Conservation (phyloP, 2,888 invertebrate species). For the Rhamnusium bicolor region DNA sequence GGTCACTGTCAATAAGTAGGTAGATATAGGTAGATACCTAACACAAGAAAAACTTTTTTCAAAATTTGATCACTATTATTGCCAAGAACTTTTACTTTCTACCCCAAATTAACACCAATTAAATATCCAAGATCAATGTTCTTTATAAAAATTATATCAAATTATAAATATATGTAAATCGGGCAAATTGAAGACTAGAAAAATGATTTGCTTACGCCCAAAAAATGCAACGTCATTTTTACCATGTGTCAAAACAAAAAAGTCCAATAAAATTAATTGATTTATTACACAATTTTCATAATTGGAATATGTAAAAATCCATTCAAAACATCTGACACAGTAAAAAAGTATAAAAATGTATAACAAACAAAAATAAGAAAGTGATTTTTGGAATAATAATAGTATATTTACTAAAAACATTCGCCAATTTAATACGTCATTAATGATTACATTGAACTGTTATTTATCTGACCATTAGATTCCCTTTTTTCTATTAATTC, state of each 20-base stretch:
- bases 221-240: conserved; percentile 51
- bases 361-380: conserved; percentile 25
- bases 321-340: not conserved
- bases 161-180: no score
- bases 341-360: not conserved
- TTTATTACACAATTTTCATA: not conserved
- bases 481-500: not conserved
- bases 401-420: conserved; percentile 26
- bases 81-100: not conserved
- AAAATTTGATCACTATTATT: not conserved
- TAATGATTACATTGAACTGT: not conserved
- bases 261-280: not conserved
- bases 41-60: not conserved
- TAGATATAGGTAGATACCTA: not conserved
- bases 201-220: conserved; percentile 40
- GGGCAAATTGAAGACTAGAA: not conserved
- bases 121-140: no score
- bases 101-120: not conserved
- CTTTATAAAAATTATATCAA: no score
- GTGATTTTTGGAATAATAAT: conserved; percentile 10
- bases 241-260: conserved; percentile 29
- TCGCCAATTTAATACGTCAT: conserved; percentile 34
- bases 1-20: not conserved
- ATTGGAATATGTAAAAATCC: not conserved
- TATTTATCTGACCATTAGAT: not conserved